These are phyloP conservation scores for Melanotaenia duboulayi DNA, from an alignment of 2,113 vertebrate genomes.

Conservation along the genomic window DNA sequence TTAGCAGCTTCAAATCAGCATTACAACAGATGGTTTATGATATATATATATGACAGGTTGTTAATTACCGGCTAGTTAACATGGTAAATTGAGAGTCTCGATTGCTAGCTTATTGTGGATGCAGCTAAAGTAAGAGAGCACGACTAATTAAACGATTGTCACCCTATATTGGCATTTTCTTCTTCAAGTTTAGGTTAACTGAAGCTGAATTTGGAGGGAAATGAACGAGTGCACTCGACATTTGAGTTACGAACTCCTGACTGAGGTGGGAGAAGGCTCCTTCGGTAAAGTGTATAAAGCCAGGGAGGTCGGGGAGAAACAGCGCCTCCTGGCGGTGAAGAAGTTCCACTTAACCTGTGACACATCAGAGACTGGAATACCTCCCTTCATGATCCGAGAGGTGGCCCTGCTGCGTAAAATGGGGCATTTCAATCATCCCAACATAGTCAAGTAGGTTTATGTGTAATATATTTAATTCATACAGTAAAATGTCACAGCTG, in stretches of 20 bases:
- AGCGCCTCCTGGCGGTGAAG: conserved; percentile 82
- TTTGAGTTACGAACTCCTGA: conserved; percentile 76
- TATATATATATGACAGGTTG: neutral
- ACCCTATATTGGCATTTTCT: neutral
- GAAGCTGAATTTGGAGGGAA: neutral
- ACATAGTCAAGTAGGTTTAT: conserved; percentile 79
- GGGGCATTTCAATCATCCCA: conserved; percentile 80
- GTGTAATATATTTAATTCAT: neutral
- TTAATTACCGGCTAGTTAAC: conserved; percentile 8
- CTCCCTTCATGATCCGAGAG: conserved; percentile 81
- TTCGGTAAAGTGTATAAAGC: conserved; percentile 83
- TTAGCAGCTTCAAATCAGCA: accelerated
- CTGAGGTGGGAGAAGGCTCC: conserved; percentile 77
- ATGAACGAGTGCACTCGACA: conserved; percentile 55
- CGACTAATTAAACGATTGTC: neutral
- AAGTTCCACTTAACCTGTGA: conserved; percentile 67
- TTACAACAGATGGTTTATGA: neutral
- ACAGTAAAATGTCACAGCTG: too few species aligned
- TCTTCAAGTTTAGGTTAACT: neutral
- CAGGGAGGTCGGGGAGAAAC: conserved; percentile 67
- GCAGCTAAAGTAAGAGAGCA: neutral
- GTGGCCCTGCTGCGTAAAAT: conserved; percentile 81
- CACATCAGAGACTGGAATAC: conserved; percentile 66
- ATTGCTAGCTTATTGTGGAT: conserved; percentile 23
- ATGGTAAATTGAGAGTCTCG: neutral